Evolutionary conservation across 1,140 invertebrate genomes (phyloP).

Genomic region (Brachionus koreanus): DNA sequence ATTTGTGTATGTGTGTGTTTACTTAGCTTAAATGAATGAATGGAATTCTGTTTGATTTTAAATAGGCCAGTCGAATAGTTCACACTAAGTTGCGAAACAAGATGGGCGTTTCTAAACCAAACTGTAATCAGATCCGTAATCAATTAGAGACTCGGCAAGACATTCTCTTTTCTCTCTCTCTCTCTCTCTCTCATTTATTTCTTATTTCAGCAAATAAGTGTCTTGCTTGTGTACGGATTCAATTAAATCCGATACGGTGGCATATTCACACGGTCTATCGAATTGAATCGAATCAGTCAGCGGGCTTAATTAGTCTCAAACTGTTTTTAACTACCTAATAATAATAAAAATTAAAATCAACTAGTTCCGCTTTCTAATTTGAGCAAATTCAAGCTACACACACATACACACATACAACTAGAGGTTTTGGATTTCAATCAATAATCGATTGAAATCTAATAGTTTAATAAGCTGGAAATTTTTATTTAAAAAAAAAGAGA

Average conservation of each 20-base stretch:
- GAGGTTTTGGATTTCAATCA: neutral
- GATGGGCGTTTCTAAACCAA: neutral
- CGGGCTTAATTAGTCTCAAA: slow-evolving; percentile 6
- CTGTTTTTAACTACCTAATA: neutral
- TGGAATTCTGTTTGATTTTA: neutral
- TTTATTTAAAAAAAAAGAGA: neutral
- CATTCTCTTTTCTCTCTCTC: neutral
- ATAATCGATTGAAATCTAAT: slow-evolving; percentile 21
- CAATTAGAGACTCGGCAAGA: slow-evolving; percentile 28
- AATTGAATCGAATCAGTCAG: neutral
- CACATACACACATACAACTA: neutral
- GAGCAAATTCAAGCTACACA: neutral
- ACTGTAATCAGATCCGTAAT: slow-evolving; percentile 9
- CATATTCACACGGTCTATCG: neutral
- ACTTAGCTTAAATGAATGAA: neutral
- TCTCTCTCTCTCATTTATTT: neutral
- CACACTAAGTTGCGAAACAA: neutral
- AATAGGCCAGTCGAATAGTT: neutral
- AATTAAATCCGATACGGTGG: slow-evolving; percentile 17
- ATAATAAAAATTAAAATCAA: no score
- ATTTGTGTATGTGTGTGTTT: neutral
- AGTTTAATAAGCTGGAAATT: neutral
- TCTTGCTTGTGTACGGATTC: slow-evolving; percentile 15
- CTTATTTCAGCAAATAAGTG: neutral
- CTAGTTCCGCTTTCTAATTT: neutral